Percentiles rank a stretch among this genome's conserved stretches.
Conservation (phyloP, 37 sponge, comb jelly and placozoan species). For the Cliona cf. orientalis region DNA sequence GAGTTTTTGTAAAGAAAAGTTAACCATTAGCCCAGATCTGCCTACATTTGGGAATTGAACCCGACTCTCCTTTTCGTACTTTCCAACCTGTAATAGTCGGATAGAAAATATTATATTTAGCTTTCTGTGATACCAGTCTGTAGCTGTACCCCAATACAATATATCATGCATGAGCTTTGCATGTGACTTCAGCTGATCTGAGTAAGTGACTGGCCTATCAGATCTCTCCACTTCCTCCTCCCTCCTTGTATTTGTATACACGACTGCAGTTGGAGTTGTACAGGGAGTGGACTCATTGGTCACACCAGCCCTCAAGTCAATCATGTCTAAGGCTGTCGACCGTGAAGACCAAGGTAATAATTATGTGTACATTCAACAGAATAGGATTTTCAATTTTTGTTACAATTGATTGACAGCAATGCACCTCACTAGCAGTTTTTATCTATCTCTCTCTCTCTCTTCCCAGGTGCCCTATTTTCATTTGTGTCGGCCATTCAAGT, state of each 20-base stretch:
- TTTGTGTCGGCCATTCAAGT: constrained; percentile 35
- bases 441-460: not conserved
- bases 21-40: no score
- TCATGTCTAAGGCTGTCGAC: constrained; percentile 24
- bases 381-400: no score
- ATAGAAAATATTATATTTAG: no score
- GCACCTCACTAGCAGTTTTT: not conserved
- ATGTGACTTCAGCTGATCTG: not conserved
- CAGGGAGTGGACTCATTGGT: constrained; percentile 34
- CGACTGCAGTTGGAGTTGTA: constrained; percentile 19
- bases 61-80: no score
- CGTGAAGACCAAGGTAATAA: constrained; percentile 43
- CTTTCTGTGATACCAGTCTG: no score
- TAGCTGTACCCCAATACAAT: not conserved
- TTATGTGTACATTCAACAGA: no score
- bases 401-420: not conserved
- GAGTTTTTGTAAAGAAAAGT: no score
- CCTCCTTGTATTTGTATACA: not conserved
- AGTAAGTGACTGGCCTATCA: not conserved
- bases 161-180: not conserved
- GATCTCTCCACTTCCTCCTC: no score
- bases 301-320: constrained; percentile 32
- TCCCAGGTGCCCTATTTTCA: constrained; percentile 45
- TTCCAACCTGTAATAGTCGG: no score
- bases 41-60: no score